Percentiles rank a stretch among this genome's conserved stretches.
Evolutionary conservation across 2,888 invertebrate species (phyloP).

Genomic region (Coenonympha arcania): DNA sequence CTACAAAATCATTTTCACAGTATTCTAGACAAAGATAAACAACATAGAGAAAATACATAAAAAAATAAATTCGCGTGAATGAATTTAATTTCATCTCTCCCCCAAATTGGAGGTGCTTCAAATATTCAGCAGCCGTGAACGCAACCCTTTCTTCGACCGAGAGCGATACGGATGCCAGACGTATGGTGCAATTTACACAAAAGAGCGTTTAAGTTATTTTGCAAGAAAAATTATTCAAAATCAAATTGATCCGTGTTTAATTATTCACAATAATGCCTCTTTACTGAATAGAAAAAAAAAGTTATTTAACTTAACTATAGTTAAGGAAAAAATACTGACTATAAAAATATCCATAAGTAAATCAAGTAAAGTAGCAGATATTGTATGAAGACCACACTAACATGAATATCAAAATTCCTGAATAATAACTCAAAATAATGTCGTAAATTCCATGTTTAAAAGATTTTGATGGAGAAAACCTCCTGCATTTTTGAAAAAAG

Average conservation of each 20-base stretch:
- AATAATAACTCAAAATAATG: not conserved
- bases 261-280: too few species aligned
- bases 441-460: too few species aligned
- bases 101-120: constrained; percentile 68
- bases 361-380: too few species aligned
- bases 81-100: constrained; percentile 71
- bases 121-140: constrained; percentile 72
- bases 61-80: constrained; percentile 68
- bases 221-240: not conserved
- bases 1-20: not conserved
- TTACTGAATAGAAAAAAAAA: too few species aligned
- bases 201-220: not conserved
- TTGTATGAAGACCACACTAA: too few species aligned
- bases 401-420: too few species aligned
- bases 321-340: too few species aligned
- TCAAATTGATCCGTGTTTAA: too few species aligned
- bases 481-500: too few species aligned
- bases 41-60: constrained; percentile 43
- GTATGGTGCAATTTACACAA: constrained; percentile 35
- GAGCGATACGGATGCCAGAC: constrained; percentile 45
- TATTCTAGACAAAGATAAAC: constrained; percentile 31
- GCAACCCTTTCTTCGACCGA: constrained; percentile 68
- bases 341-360: too few species aligned
- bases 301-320: too few species aligned
- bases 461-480: too few species aligned